These are phyloP conservation scores for Ailuropoda melanoleuca DNA, from an alignment of 2,113 vertebrate species.

Conservation along the genomic window DNA sequence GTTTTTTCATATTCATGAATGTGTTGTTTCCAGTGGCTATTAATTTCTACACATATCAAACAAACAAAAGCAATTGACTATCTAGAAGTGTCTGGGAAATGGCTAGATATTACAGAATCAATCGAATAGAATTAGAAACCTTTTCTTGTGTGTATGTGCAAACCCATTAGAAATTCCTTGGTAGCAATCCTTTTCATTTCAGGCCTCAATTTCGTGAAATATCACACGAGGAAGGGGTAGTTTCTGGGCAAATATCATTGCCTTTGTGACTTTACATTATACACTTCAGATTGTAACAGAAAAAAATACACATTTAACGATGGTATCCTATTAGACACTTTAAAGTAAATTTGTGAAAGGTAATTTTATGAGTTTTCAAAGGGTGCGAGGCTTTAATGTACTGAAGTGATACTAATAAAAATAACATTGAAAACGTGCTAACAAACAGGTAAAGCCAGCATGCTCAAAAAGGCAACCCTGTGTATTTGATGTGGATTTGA, in stretches of 20 bases:
- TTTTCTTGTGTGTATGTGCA: neutral
- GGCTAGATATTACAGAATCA: constrained; percentile 66
- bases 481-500: neutral
- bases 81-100: constrained; percentile 65
- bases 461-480: neutral
- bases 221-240: neutral
- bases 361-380: constrained; percentile 55
- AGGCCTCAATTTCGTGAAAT: constrained; percentile 46
- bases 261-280: constrained; percentile 26
- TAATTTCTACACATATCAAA: constrained; percentile 61
- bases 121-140: constrained; percentile 50
- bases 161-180: constrained; percentile 70
- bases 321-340: constrained; percentile 29
- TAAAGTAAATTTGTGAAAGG: constrained; percentile 27
- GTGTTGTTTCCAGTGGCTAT: constrained; percentile 68
- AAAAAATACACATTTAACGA: constrained; percentile 23
- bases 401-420: constrained; percentile 21
- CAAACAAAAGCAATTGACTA: constrained; percentile 68
- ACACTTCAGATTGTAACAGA: neutral
- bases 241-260: constrained; percentile 26
- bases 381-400: neutral
- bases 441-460: constrained; percentile 51
- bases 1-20: constrained; percentile 75
- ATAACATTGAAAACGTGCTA: constrained; percentile 40
- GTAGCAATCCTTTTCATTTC: constrained; percentile 11